Evolutionary conservation across 2,797 vertebrate species (phyloP).

Genomic region (Tachyglossus aculeatus): DNA sequence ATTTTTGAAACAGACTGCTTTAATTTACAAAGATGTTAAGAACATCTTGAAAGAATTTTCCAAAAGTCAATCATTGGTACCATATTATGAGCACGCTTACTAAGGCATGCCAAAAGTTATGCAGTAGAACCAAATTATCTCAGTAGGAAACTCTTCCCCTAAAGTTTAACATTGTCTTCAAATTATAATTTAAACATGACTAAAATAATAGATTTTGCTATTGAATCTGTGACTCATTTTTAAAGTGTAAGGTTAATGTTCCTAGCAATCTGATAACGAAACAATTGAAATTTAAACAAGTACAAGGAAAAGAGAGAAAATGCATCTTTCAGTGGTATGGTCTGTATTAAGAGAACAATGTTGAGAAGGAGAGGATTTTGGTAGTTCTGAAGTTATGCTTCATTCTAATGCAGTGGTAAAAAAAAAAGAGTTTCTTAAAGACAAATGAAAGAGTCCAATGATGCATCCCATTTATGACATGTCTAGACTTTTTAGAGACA

Average conservation of each 20-base stretch:
- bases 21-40: background rate
- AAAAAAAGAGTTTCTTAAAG: constrained; percentile 18
- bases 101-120: background rate
- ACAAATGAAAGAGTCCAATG: constrained; percentile 21
- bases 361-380: background rate
- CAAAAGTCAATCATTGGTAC: background rate
- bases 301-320: background rate
- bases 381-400: constrained; percentile 22
- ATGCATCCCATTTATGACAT: constrained; percentile 33
- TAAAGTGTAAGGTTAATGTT: background rate
- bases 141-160: background rate
- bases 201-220: background rate
- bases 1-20: constrained; percentile 3
- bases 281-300: background rate
- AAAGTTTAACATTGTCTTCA: background rate
- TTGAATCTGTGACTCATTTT: background rate
- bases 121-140: background rate
- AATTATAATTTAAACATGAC: background rate
- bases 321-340: background rate
- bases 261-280: background rate
- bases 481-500: constrained; percentile 34
- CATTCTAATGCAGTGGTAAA: constrained; percentile 1
- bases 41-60: constrained; percentile 2
- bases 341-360: background rate
- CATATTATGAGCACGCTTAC: background rate